These are phyloP conservation scores for Pipa parva DNA, from an alignment of 2,113 vertebrate genomes.

Conservation along the genomic window DNA sequence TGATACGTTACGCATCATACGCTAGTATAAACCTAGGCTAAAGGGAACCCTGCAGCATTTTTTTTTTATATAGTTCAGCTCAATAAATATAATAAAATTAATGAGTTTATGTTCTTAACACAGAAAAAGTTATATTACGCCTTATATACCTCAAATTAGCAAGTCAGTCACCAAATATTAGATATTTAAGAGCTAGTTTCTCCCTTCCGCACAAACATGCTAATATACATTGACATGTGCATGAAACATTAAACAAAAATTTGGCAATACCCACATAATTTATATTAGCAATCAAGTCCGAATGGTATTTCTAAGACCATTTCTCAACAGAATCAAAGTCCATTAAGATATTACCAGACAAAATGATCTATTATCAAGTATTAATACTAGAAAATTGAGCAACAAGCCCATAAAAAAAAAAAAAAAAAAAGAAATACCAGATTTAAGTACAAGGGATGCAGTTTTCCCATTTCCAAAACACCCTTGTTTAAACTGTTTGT, in stretches of 20 bases:
- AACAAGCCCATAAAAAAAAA: not conserved
- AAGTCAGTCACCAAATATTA: no score
- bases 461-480: not conserved
- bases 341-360: not conserved
- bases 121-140: no score
- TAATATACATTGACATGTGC: not conserved
- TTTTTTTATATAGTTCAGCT: no score
- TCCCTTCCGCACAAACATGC: not conserved
- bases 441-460: not conserved
- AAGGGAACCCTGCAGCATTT: no score
- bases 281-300: not conserved
- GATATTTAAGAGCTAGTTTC: not conserved
- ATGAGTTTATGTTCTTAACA: no score
- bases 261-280: not conserved
- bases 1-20: no score
- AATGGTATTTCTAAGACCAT: not conserved
- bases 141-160: no score
- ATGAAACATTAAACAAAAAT: not conserved
- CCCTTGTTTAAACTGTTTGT: not conserved
- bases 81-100: no score
- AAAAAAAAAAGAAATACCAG: not conserved
- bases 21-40: no score
- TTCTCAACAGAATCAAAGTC: constrained; percentile 4
- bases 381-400: not conserved
- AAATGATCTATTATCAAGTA: not conserved